Base-by-base conservation (phyloP, 2,797 vertebrate genomes). In the Sardinella longiceps region DNA sequence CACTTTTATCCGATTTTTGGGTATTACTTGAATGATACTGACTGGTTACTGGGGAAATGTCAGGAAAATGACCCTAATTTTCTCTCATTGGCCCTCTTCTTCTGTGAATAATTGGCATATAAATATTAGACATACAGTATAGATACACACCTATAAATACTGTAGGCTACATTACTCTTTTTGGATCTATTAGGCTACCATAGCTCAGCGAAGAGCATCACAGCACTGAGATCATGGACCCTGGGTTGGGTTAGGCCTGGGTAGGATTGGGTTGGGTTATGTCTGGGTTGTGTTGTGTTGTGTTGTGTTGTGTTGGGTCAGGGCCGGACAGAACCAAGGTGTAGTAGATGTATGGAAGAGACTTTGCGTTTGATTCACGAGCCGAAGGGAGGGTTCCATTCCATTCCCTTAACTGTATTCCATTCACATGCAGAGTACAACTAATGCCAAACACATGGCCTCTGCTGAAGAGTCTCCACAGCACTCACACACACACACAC, bases 391-490 rank as follows among this genome's bases (percentile, higher is more conserved):
- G 87, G 88, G 88, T 90, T 87, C 88, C 86, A 89, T 90, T 87
- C 88, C 86, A 89, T 88, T 83, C 87, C 92, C 90, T 92, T 93
- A 92, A 92, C 89, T 92, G 89, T 91, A 90, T 91, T 93, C 92
- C 89, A 82, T 10, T 91, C 90, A 87, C 85, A 92, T 88, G 91
- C 88, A 91, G 90, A 93, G 92, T 90, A 92, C 91, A 93, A 91
- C 92, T 95, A 95, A 95, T 94, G 90, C 90, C 90, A 92, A 94
- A 94, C 93, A 95, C 90, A 91, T 95, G 93, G 90, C 88, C 58
- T 86, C 83, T 87, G 86, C 81, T 28, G 85, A 90, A 93, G 91
- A 43, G 43, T 43, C 63, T 12, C 30, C 28, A 10, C 63, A 70
- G 11, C 63, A 15, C 51, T 5, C 18, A n/a, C 51, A 63, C n/a